Evolutionary conservation across 2,113 vertebrate species (phyloP).

Genomic region (Ceyx margarethae): DNA sequence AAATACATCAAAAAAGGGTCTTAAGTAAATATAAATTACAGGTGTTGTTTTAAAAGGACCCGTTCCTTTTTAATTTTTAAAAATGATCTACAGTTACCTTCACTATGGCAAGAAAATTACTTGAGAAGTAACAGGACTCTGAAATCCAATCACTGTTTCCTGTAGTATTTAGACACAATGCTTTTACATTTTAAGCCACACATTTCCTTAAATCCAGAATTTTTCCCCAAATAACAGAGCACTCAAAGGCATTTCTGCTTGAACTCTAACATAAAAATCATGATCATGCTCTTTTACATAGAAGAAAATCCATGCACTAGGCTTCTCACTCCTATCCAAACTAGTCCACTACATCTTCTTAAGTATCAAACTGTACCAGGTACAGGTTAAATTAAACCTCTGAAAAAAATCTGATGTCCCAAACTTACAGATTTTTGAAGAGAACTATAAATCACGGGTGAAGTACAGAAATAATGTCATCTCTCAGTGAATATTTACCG

Average conservation of each 20-base stretch:
- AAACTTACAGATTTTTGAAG: not conserved
- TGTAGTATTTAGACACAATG: not conserved
- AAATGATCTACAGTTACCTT: not conserved
- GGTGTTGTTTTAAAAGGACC: not conserved
- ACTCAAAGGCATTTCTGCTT: not conserved
- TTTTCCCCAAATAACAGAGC: not conserved
- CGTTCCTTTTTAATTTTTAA: not conserved
- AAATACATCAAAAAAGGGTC: not conserved
- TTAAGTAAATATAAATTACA: not conserved
- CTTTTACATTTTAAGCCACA: not conserved
- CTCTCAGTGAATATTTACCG: conserved; percentile 75
- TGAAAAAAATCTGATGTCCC: not conserved
- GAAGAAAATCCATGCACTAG: not conserved
- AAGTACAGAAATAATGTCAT: not conserved
- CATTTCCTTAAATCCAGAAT: not conserved
- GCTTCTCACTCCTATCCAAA: not conserved
- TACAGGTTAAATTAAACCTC: not conserved
- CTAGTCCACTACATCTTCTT: not conserved
- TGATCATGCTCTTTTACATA: rapidly evolving
- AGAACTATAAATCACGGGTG: not conserved
- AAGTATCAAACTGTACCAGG: not conserved
- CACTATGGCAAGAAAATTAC: not conserved
- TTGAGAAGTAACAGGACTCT: not conserved
- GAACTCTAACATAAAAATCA: not conserved
- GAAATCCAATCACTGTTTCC: not conserved